These are phyloP conservation scores for Philonicus albiceps DNA, from an alignment of 2,888 invertebrate genomes.

Conservation along the genomic window DNA sequence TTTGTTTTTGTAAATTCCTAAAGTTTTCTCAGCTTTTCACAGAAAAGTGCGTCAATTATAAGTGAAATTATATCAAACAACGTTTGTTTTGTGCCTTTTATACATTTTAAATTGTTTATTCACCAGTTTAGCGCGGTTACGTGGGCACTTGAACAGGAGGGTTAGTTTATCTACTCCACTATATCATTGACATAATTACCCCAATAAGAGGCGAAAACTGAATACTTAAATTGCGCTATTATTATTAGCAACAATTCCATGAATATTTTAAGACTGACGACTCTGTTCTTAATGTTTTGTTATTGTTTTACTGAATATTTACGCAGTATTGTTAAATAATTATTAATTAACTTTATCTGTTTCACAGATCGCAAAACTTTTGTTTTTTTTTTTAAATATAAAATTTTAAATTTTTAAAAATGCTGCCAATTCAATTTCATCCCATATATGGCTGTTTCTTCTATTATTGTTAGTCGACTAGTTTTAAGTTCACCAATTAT, in stretches of 20 bases:
- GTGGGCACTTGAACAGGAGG: neutral
- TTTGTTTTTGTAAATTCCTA: conserved; percentile 26
- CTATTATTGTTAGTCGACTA: neutral
- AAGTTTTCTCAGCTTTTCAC: conserved; percentile 6
- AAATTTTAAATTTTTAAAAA: conserved; percentile 2
- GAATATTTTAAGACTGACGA: neutral
- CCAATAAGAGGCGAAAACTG: neutral
- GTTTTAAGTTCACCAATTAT: neutral
- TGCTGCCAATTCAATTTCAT: conserved; percentile 28
- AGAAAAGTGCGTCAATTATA: conserved; percentile 12
- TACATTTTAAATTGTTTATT: neutral
- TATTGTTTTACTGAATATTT: neutral
- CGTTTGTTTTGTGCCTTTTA: neutral
- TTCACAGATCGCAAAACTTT: neutral
- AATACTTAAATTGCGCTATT: neutral
- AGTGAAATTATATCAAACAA: conserved; percentile 11
- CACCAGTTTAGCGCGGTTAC: neutral
- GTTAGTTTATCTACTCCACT: neutral
- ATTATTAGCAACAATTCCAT: neutral
- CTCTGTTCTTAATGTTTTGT: neutral
- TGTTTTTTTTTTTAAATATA: neutral
- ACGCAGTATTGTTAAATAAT: neutral
- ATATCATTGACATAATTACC: neutral
- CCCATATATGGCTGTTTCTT: neutral
- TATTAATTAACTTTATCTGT: neutral